Evolutionary conservation across 2,797 vertebrate species (phyloP), one percentile per base, ranked within the genome.

Genomic region (Nasua narica): DNA sequence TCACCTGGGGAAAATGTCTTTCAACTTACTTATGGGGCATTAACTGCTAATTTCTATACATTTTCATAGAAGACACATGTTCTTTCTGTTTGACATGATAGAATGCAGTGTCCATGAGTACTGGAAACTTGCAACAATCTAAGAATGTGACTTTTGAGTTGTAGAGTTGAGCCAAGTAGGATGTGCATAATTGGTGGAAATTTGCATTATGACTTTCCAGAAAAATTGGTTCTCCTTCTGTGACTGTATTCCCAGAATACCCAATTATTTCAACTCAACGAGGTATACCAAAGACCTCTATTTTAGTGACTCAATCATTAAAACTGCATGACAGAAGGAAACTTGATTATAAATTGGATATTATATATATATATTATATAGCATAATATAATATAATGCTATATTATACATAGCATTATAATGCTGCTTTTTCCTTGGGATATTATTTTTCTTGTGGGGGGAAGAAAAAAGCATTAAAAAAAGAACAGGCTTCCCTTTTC

Each of bases 281-380:
- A 93, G 65, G 94, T 70, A 65, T 83, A 97, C 90, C 54, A 94
- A 98, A 91, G 89, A 43, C 62, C 62, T 90, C 97, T 70, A n/a
- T 85, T n/a, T 89, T 90, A 92, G 60, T 92, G 79, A 92, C 35
- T 97, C 48, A 94, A 50, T 98, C 96, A 96, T 97, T 98, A 92
- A 91, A 97, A 95, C 13, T 95, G 7, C 52, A 70, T 89, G 84
- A 93, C 77, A 95, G 15, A 32, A 95, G 81, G 23, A 96, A 91
- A 79, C 18, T 50, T 82, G 46, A 95, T 96, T 97, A n/a, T n/a
- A n/a, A n/a, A n/a, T n/a, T n/a, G n/a, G n/a, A n/a, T n/a, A n/a
- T n/a, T n/a, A n/a, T n/a, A n/a, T n/a, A n/a, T n/a, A n/a, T n/a
- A n/a, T n/a, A n/a, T n/a, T n/a, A n/a, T n/a, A n/a, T n/a, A n/a